Conservation (phyloP, 1,140 invertebrate genomes). For the Pectinophora gossypiella region DNA sequence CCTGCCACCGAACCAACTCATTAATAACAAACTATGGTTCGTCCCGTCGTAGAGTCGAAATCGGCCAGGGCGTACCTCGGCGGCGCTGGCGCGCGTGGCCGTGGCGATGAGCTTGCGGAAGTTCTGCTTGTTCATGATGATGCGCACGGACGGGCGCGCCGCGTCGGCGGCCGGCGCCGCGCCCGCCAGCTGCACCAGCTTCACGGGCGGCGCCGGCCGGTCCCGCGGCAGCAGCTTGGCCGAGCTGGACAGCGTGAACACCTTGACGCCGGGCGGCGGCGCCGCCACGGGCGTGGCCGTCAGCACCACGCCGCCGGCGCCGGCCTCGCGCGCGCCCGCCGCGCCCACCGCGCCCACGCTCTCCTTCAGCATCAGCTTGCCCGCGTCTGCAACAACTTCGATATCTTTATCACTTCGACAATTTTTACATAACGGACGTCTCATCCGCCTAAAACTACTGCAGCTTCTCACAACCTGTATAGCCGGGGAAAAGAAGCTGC, state of each 20-base stretch:
- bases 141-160: constrained; percentile 23
- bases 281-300: constrained; percentile 22
- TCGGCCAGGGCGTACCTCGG: constrained; percentile 8
- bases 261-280: constrained; percentile 23
- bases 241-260: constrained; percentile 29
- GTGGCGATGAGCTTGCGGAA: constrained; percentile 25
- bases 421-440: no score
- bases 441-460: no score
- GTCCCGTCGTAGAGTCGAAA: no score
- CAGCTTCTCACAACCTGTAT: no score
- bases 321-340: neutral
- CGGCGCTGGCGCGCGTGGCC: neutral
- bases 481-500: no score
- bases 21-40: no score
- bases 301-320: constrained; percentile 20
- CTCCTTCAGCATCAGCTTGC: constrained; percentile 52
- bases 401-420: no score
- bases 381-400: constrained; percentile 39
- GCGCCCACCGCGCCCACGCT: constrained; percentile 14
- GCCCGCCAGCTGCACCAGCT: constrained; percentile 21
- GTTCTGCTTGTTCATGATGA: constrained; percentile 34
- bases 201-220: constrained; percentile 19
- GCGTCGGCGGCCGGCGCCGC: constrained; percentile 7
- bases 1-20: no score
- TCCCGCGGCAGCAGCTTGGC: constrained; percentile 8